Percentiles rank a stretch among this genome's conserved stretches.
These are phyloP conservation scores for Lepeophtheirus salmonis DNA, from an alignment of 1,140 invertebrate species.

Conservation along the genomic window DNA sequence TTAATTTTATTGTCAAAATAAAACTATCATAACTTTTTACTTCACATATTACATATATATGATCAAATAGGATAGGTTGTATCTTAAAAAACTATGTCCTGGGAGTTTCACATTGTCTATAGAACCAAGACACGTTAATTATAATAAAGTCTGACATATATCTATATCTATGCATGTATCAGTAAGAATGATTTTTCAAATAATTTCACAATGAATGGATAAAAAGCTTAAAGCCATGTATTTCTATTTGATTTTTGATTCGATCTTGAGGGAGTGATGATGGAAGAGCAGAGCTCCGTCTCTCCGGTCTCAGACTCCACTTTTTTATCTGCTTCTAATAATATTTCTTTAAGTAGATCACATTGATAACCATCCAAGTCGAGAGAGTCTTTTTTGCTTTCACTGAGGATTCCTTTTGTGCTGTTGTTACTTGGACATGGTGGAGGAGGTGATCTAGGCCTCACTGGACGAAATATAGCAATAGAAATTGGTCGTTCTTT, in stretches of 20 bases:
- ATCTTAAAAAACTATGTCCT: too few relatives aligned
- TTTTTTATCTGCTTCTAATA: neutral
- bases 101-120: too few relatives aligned
- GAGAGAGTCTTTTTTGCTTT: neutral
- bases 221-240: neutral
- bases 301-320: neutral
- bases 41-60: too few relatives aligned
- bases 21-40: too few relatives aligned
- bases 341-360: neutral
- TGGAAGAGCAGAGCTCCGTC: neutral
- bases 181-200: too few relatives aligned
- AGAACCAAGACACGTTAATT: too few relatives aligned
- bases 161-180: too few relatives aligned
- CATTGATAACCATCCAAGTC: neutral
- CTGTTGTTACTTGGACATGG: neutral
- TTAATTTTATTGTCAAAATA: too few relatives aligned
- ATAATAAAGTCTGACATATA: too few relatives aligned
- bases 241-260: neutral
- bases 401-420: neutral
- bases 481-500: neutral
- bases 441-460: neutral
- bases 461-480: neutral
- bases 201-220: too few relatives aligned
- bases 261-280: neutral
- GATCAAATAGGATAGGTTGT: too few relatives aligned